Evolutionary conservation across 2,888 invertebrate genomes (phyloP), one percentile per base, ranked within the genome.

Genomic region (Orgyia antiqua): DNA sequence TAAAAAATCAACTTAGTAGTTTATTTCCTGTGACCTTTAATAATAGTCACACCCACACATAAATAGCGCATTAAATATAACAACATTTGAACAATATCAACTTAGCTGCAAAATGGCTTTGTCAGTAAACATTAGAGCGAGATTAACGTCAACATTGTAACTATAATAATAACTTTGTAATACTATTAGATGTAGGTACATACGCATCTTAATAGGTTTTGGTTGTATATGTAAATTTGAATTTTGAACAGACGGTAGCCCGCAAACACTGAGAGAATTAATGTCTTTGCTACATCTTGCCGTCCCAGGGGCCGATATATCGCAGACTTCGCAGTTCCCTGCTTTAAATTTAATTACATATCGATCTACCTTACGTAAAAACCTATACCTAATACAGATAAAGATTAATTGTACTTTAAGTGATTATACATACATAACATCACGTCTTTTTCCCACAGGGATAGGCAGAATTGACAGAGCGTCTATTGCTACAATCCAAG

Each of bases 191-290:
- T 50, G 34, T 28, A 29, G 4, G 9, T 20, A n/a, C 11, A 36
- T 53, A 54, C 51, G 54, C 46, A 60, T 56, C 60, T 46, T 52
- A 45, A 59, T 65, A 66, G 52, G 57, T 62, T n/a, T 58, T 51
- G 58, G 46, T 55, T 55, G 58, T 58, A 56, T 69, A 77, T 78
- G 75, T 67, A 77, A 77, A 78, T 77, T 67, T 63, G 55, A 61
- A 75, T 78, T 77, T 67, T 62, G 56, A 62, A 58, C 46, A 68
- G 66, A 71, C 70, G 65, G 57, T 68, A 65, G 50, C 58, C 68
- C 66, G 62, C 71, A 74, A 77, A 74, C 70, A 73, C 60, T 64
- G 67, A 59, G 60, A 66, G 65, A 73, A 74, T 75, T 74, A 72
- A 74, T 70, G 73, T 64, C 56, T 68, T 36, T 37, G 23, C 31